Evolutionary conservation across 2,888 invertebrate genomes (phyloP).

Genomic region (Lasioglossum calceatum): DNA sequence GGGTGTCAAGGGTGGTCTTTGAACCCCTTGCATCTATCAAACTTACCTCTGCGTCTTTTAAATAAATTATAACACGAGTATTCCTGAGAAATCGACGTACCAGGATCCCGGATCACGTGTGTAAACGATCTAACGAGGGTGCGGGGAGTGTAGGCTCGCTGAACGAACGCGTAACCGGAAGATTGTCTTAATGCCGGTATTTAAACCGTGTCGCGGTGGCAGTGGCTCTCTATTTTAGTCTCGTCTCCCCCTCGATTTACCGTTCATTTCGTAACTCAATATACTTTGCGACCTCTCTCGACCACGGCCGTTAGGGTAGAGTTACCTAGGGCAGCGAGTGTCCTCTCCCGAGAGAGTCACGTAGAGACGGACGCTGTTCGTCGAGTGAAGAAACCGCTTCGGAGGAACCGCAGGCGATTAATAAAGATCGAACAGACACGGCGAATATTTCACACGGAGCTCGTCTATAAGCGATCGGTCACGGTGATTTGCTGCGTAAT

Average conservation of each 20-base stretch:
- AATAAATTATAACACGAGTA: background rate
- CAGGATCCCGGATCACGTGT: background rate
- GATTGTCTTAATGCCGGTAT: constrained; percentile 59
- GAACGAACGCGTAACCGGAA: constrained; percentile 45
- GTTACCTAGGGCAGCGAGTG: constrained; percentile 34
- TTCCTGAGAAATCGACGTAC: background rate
- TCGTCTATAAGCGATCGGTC: background rate
- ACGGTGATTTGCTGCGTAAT: constrained; percentile 22
- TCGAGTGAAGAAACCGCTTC: background rate
- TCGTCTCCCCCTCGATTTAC: constrained; percentile 66
- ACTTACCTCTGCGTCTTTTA: background rate
- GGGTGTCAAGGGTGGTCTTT: no score
- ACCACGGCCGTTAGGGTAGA: constrained; percentile 53
- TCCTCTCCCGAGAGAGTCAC: constrained; percentile 16
- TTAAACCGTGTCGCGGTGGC: constrained; percentile 64
- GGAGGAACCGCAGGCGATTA: background rate
- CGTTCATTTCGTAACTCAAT: constrained; percentile 72
- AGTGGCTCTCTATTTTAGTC: constrained; percentile 68
- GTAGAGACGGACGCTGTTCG: background rate
- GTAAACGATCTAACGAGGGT: background rate
- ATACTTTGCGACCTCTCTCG: constrained; percentile 60
- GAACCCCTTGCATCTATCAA: background rate
- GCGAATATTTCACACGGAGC: background rate
- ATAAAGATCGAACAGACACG: background rate
- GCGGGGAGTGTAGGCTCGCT: background rate